phyloP scores from a whole-genome alignment of 2,113 vertebrate species.

The Lepisosteus oculatus region DNA sequence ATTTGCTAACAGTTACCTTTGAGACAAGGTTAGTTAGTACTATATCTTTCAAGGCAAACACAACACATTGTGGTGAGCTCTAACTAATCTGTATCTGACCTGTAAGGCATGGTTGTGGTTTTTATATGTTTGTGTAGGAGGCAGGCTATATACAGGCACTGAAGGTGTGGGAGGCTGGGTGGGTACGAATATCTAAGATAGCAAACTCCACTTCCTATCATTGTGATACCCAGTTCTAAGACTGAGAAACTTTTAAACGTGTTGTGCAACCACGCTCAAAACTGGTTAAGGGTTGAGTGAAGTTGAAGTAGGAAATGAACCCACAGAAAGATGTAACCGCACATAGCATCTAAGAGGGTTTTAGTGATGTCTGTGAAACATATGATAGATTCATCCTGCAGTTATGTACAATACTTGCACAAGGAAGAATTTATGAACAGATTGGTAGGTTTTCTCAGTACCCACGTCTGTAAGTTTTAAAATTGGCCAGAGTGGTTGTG shows the following conservation, averaged over 20 bases:
- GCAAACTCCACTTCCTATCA: slow-evolving; percentile 19
- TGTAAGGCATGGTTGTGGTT: slow-evolving; percentile 7
- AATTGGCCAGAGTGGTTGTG: too few relatives aligned
- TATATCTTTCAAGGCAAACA: not conserved
- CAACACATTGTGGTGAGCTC: slow-evolving; percentile 13
- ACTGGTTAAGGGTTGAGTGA: not conserved
- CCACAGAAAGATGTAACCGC: slow-evolving; percentile 15
- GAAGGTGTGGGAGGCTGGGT: slow-evolving; percentile 5
- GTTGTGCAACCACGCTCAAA: not conserved
- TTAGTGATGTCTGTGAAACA: not conserved
- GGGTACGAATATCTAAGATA: slow-evolving; percentile 9
- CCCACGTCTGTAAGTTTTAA: too few relatives aligned
- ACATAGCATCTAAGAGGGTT: not conserved
- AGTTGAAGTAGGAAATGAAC: not conserved
- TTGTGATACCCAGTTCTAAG: slow-evolving; percentile 12
- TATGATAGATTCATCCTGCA: too few relatives aligned
- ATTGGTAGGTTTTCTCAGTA: too few relatives aligned
- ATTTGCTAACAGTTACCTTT: not conserved
- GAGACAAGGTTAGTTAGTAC: too few relatives aligned
- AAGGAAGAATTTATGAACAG: too few relatives aligned
- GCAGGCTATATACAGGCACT: slow-evolving; percentile 4
- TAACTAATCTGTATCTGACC: slow-evolving; percentile 14
- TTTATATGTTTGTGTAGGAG: slow-evolving; percentile 20
- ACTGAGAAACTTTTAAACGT: not conserved
- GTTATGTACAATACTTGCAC: too few relatives aligned